A percentile compares a stretch with the other conserved stretches of the same genome.
These are phyloP conservation scores for Colossoma macropomum DNA, from an alignment of 2,113 vertebrate species.

Conservation along the genomic window DNA sequence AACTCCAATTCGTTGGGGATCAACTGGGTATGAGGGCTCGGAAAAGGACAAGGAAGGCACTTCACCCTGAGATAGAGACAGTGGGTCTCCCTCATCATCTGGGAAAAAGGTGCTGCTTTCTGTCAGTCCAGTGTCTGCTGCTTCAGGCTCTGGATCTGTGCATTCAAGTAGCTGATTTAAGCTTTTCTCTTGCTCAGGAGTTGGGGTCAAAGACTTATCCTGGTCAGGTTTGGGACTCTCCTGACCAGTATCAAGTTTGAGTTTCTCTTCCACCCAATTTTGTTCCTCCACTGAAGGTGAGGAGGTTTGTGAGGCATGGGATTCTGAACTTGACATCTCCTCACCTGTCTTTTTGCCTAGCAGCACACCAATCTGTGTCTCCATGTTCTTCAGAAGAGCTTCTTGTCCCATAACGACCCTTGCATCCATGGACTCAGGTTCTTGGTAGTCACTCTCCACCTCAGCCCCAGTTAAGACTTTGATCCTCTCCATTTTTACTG, in stretches of 20 bases:
- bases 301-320: slow-evolving; percentile 25
- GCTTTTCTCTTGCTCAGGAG: slow-evolving; percentile 58
- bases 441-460: slow-evolving; percentile 80
- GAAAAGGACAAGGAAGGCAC: slow-evolving; percentile 87
- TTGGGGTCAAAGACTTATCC: slow-evolving; percentile 15
- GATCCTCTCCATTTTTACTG: slow-evolving; percentile 81
- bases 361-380: slow-evolving; percentile 63
- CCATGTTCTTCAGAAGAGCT: slow-evolving; percentile 75
- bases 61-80: slow-evolving; percentile 80
- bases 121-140: slow-evolving; percentile 56
- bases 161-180: slow-evolving; percentile 50
- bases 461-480: slow-evolving; percentile 82
- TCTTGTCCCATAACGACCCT: slow-evolving; percentile 93
- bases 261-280: slow-evolving; percentile 58
- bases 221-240: slow-evolving; percentile 51
- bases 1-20: slow-evolving; percentile 75
- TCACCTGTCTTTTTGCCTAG: slow-evolving; percentile 48
- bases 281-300: slow-evolving; percentile 50
- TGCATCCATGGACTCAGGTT: slow-evolving; percentile 79
- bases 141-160: slow-evolving; percentile 58
- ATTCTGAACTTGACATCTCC: slow-evolving; percentile 35
- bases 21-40: slow-evolving; percentile 76
- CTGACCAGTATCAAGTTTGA: slow-evolving; percentile 64
- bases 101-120: slow-evolving; percentile 55
- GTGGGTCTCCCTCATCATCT: slow-evolving; percentile 59